Evolutionary conservation across 1,140 invertebrate species (phyloP).

Genomic region (Neelides sp.): DNA sequence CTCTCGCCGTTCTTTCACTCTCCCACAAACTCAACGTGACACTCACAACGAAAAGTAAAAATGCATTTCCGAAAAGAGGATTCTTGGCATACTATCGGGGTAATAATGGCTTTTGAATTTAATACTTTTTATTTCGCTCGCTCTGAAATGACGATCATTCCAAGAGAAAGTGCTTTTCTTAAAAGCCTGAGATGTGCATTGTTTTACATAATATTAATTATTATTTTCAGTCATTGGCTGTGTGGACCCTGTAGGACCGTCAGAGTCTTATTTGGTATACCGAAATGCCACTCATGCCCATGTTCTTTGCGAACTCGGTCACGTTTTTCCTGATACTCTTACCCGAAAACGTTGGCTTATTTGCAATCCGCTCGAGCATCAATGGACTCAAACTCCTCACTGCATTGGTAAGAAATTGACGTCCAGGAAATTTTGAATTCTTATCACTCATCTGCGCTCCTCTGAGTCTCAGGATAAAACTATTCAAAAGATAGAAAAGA

Average conservation of each 20-base stretch:
- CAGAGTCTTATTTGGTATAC: slow-evolving; percentile 24
- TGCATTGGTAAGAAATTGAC: slow-evolving; percentile 19
- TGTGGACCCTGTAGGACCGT: slow-evolving; percentile 5
- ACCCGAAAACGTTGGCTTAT: slow-evolving; percentile 20
- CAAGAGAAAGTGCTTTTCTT: too few relatives aligned
- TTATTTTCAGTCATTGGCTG: slow-evolving; percentile 23
- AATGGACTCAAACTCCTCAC: slow-evolving; percentile 11
- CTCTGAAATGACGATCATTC: too few relatives aligned
- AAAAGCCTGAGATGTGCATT: too few relatives aligned
- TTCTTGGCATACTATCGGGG: slow-evolving; percentile 29
- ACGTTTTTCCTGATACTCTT: slow-evolving; percentile 22
- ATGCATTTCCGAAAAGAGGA: slow-evolving; percentile 29
- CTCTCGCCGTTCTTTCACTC: slow-evolving; percentile 24
- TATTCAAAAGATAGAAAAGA: too few relatives aligned
- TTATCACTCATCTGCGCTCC: not conserved
- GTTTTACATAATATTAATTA: not conserved
- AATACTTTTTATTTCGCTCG: not conserved
- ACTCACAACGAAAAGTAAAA: slow-evolving; percentile 16
- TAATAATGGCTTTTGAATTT: slow-evolving; percentile 8
- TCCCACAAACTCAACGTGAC: slow-evolving; percentile 25
- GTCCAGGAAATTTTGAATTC: not conserved
- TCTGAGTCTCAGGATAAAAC: not conserved
- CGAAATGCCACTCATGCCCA: slow-evolving; percentile 27
- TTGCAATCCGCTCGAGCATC: slow-evolving; percentile 21
- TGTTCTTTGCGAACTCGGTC: slow-evolving; percentile 21